These are phyloP conservation scores for Tricholauxania praeusta DNA, from an alignment of 2,888 invertebrate genomes.

Conservation along the genomic window DNA sequence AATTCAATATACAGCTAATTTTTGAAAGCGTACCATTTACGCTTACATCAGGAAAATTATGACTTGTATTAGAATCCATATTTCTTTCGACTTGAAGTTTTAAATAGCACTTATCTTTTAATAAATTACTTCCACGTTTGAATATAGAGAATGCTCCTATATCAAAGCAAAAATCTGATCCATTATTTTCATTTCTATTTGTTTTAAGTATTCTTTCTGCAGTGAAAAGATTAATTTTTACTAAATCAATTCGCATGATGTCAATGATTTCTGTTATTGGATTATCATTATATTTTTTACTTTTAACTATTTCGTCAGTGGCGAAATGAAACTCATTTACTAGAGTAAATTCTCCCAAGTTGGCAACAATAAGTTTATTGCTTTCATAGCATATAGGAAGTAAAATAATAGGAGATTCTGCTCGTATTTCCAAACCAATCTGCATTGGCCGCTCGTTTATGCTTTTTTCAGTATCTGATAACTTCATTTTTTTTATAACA, in stretches of 20 bases:
- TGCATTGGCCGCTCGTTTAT: conserved; percentile 56
- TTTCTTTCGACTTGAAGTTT: conserved; percentile 86
- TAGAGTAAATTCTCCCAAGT: conserved; percentile 82
- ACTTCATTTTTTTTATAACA: conserved; percentile 64
- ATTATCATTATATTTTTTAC: conserved; percentile 52
- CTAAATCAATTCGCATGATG: conserved; percentile 75
- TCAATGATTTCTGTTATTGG: conserved; percentile 70
- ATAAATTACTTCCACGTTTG: conserved; percentile 74
- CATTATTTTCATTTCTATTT: conserved; percentile 45
- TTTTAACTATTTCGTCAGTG: conserved; percentile 67
- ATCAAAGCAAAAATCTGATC: conserved; percentile 50
- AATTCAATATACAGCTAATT: conserved; percentile 84
- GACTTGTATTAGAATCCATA: conserved; percentile 73
- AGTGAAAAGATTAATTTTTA: conserved; percentile 78
- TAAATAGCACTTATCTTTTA: conserved; percentile 86
- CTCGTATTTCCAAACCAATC: conserved; percentile 67
- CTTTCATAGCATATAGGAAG: conserved; percentile 87
- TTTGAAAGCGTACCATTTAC: conserved; percentile 88
- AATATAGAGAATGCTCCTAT: conserved; percentile 63
- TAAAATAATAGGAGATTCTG: conserved; percentile 81
- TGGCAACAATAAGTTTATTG: conserved; percentile 81
- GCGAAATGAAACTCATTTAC: conserved; percentile 81
- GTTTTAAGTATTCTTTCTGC: conserved; percentile 67
- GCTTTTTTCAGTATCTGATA: conserved; percentile 53
- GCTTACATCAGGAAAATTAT: conserved; percentile 82